Conservation (phyloP, 2,113 vertebrate genomes). For the Lycaon pictus region DNA sequence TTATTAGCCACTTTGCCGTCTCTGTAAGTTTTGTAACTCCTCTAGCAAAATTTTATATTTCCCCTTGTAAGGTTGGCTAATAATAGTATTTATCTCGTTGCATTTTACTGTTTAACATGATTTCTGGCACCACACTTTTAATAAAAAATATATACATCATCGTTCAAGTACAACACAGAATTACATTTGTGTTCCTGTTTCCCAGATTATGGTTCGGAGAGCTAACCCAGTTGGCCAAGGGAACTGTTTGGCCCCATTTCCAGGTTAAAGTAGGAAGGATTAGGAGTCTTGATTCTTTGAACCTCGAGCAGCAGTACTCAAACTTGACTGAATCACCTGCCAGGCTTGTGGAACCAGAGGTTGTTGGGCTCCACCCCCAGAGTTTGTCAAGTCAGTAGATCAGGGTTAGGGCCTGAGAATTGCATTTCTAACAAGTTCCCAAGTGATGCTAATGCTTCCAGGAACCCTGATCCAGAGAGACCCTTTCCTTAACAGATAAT, state of each 20-base stretch:
- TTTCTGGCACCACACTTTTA: background rate
- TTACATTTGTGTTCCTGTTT: background rate
- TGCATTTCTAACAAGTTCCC: background rate
- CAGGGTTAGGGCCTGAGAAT: background rate
- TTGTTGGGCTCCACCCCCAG: background rate
- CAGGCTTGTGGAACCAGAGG: background rate
- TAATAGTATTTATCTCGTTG: background rate
- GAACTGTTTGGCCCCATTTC: background rate
- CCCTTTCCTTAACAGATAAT: background rate
- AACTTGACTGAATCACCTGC: background rate
- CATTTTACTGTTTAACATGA: background rate
- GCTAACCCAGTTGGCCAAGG: background rate
- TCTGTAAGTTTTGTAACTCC: background rate
- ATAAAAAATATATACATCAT: background rate
- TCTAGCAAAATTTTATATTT: background rate
- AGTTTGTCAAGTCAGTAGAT: background rate
- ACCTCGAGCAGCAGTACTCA: background rate
- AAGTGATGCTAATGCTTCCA: background rate
- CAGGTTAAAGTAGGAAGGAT: background rate
- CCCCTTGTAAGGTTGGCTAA: background rate
- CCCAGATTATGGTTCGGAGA: background rate
- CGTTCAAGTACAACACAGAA: background rate
- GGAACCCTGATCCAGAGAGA: background rate
- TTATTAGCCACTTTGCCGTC: background rate
- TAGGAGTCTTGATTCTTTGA: background rate